phyloP scores from a whole-genome alignment of 2,113 vertebrate genomes.

The Felis chaus region DNA sequence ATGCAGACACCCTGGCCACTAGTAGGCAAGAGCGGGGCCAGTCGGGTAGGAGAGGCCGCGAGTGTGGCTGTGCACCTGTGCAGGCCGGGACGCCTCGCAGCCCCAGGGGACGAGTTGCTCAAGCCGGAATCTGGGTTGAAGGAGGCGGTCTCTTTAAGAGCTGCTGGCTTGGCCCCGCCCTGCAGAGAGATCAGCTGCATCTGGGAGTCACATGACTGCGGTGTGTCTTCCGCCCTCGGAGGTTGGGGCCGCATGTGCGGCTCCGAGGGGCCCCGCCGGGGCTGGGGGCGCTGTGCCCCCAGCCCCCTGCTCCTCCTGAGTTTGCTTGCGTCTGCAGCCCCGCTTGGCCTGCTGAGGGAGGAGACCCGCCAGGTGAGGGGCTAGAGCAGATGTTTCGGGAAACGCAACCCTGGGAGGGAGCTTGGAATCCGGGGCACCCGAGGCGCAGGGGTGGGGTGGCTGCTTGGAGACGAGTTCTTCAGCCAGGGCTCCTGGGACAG shows the following conservation, averaged over 20 bases:
- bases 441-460: background rate
- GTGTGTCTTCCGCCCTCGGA: background rate
- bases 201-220: slow-evolving; percentile 53
- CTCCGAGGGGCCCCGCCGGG: background rate
- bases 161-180: background rate
- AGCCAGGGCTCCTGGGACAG: background rate
- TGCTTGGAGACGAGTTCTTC: background rate
- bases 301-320: slow-evolving; percentile 45
- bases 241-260: background rate
- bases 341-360: slow-evolving; percentile 41
- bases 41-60: background rate
- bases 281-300: background rate
- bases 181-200: slow-evolving; percentile 44
- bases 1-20: background rate
- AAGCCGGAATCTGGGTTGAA: background rate
- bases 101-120: background rate
- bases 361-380: slow-evolving; percentile 72
- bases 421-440: background rate
- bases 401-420: background rate
- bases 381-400: background rate
- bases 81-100: background rate
- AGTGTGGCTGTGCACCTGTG: background rate
- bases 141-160: slow-evolving; percentile 66
- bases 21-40: background rate
- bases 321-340: slow-evolving; percentile 42